Evolutionary conservation across 1,140 invertebrate species (phyloP).

Genomic region (Drosophila bifasciata): DNA sequence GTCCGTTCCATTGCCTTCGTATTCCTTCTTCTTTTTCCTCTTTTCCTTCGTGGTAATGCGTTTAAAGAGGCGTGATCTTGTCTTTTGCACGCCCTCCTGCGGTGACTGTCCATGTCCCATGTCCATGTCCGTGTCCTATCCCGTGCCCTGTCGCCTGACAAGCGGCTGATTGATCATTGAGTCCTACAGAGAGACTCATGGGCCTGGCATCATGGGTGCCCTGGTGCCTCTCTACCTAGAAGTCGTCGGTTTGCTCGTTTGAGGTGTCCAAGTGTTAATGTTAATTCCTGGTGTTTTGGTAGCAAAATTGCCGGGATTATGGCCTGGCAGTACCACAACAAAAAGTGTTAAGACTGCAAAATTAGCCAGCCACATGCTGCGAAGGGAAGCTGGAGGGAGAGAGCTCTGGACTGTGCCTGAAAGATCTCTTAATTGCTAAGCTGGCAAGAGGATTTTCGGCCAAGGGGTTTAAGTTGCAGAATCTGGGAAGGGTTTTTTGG

Average conservation of each 20-base stretch:
- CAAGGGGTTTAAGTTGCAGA: neutral
- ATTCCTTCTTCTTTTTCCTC: slow-evolving; percentile 26
- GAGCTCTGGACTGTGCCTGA: neutral
- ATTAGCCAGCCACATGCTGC: slow-evolving; percentile 66
- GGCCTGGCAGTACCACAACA: slow-evolving; percentile 24
- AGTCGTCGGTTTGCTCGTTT: neutral
- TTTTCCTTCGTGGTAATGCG: slow-evolving; percentile 58
- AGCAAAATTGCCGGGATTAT: slow-evolving; percentile 70
- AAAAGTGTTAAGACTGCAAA: slow-evolving; percentile 58
- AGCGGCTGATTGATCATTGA: slow-evolving; percentile 76
- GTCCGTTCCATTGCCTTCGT: slow-evolving; percentile 28
- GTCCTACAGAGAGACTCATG: too few species aligned
- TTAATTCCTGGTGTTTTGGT: slow-evolving; percentile 64
- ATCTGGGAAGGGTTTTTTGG: too few species aligned
- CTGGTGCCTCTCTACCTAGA: slow-evolving; percentile 34
- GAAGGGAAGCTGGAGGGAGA: slow-evolving; percentile 16
- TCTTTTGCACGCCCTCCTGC: slow-evolving; percentile 81
- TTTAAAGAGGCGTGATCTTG: slow-evolving; percentile 78
- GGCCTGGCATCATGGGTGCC: slow-evolving; percentile 12
- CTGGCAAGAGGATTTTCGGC: slow-evolving; percentile 6
- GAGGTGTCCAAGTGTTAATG: slow-evolving; percentile 41
- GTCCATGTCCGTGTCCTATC: slow-evolving; percentile 1
- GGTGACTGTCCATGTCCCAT: slow-evolving; percentile 41
- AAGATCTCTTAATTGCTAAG: slow-evolving; percentile 63
- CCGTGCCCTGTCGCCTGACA: slow-evolving; percentile 41